These are phyloP conservation scores for Taxidea taxus DNA, from an alignment of 2,113 vertebrate species.

Conservation along the genomic window DNA sequence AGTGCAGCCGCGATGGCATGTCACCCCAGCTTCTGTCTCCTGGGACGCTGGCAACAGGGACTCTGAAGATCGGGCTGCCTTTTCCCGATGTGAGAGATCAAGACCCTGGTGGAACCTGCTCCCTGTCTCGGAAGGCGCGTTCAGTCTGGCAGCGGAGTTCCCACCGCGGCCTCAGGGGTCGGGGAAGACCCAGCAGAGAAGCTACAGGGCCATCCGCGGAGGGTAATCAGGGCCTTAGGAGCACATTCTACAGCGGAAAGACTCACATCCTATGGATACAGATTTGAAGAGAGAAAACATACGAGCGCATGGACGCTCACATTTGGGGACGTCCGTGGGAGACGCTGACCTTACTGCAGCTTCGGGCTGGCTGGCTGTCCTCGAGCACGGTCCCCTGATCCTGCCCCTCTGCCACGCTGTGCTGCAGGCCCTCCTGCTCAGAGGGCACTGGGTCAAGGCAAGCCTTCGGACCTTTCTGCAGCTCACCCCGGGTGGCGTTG, in stretches of 20 bases:
- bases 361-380: background rate
- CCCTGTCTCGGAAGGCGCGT: background rate
- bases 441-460: background rate
- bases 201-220: background rate
- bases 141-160: background rate
- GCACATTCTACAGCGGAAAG: background rate
- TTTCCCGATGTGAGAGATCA: background rate
- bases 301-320: too few species aligned
- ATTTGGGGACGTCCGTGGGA: background rate
- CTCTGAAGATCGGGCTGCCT: background rate
- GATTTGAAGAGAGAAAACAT: background rate
- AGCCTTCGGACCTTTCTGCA: background rate
- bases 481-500: too few species aligned
- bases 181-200: background rate
- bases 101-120: too few species aligned
- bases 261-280: background rate
- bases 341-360: background rate
- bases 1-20: rapidly evolving
- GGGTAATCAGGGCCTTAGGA: background rate
- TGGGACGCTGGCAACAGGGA: background rate
- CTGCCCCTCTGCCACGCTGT: background rate
- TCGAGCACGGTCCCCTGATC: rapidly evolving
- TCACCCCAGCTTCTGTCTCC: background rate
- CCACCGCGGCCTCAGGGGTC: too few species aligned
- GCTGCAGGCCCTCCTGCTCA: background rate